Percentiles rank a stretch among this genome's conserved stretches.
phyloP scores from a whole-genome alignment of 2,797 vertebrate genomes.

The Hypotaenidia philippensis region DNA sequence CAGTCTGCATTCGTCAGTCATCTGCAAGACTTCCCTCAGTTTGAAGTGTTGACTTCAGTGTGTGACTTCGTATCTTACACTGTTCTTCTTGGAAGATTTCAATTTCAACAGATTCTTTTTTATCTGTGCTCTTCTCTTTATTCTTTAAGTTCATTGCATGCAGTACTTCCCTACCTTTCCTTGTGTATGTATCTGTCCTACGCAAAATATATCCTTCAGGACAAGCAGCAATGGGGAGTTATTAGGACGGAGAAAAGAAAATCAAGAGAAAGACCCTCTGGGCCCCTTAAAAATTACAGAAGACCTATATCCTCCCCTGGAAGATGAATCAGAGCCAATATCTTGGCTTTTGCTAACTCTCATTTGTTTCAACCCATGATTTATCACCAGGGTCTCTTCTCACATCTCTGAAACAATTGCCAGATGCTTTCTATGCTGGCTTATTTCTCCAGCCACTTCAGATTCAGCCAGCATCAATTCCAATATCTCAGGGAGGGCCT shows the following conservation, averaged over 20 bases:
- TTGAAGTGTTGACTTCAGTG: not conserved
- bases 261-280: not conserved
- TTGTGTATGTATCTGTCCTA: not conserved
- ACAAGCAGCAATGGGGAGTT: not conserved
- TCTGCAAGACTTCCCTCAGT: not conserved
- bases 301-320: not conserved
- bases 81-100: not conserved
- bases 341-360: constrained; percentile 35
- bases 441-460: constrained; percentile 49
- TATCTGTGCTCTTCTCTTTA: not conserved
- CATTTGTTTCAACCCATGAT: constrained; percentile 43
- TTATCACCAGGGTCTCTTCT: not conserved
- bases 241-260: not conserved
- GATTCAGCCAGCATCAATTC: constrained; percentile 33
- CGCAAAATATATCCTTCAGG: not conserved
- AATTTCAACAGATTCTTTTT: not conserved
- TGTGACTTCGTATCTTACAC: not conserved
- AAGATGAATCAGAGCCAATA: not conserved
- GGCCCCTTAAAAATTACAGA: not conserved
- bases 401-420: constrained; percentile 10
- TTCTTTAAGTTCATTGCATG: not conserved
- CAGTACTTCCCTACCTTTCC: not conserved
- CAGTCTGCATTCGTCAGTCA: not conserved
- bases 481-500: not conserved
- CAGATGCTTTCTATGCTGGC: not conserved